Evolutionary conservation across 2,797 vertebrate species (phyloP), one percentile per base, ranked within the genome.

Genomic region (Artibeus jamaicensis): DNA sequence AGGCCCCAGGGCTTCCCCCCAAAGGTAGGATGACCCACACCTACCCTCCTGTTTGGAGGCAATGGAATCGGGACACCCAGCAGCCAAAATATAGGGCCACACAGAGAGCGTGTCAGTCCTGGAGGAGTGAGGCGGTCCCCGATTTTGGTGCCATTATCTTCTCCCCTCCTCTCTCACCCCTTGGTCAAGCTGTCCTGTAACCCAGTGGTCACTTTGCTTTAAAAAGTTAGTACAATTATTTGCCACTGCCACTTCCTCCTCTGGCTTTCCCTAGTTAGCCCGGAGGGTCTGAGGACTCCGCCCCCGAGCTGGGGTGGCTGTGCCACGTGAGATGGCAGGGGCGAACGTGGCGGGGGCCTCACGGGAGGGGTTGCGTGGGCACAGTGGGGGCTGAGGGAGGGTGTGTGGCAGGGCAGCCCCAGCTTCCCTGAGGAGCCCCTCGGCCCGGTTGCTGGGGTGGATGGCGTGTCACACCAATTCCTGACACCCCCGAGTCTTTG

Each of bases 321-420:
- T 22, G 14, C 22, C 0, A 0, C 3, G 1, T 0, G 15, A 42
- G 46, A 5, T 1, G 67, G 26, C 5, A 7, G 32, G 18, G 32
- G 26, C 6, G 19, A n/a, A 37, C 7, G 1, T 14, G 18, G 48
- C 22, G 19, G 37, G 26, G 37, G 76, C 48, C 62, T 22, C 8
- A 24, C 0, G 15, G 73, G 73, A 67, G 57, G 67, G 37, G 68
- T 32, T 29, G 26, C 12, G 22, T 70, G 83, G 59, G 12, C 22
- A 22, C 50, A 1, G 18, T 24, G 29, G 37, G 50, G 22, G 32
- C 73, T 7, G 3, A 26, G 46, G 7, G 16, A 32, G 67, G 26
- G 11, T 9, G 4, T 32, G 2, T 5, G 3, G 37, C 3, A 5
- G 67, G 50, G 84, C 68, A 57, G 34, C 0, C 1, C 29, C 50